phyloP scores from a whole-genome alignment of 1,140 invertebrate species.

The Spodoptera litura region DNA sequence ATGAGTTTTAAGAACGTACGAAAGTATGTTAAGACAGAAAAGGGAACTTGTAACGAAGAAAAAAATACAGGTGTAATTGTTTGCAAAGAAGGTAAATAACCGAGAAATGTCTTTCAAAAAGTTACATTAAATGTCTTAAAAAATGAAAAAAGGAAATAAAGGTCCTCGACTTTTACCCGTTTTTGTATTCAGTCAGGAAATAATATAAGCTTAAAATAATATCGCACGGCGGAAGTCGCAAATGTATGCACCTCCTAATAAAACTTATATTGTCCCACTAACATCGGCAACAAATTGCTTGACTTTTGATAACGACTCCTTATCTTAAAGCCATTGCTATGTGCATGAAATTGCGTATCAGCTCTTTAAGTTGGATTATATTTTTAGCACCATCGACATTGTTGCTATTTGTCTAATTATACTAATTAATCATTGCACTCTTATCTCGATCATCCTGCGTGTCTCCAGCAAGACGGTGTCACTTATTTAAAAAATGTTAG shows the following conservation, averaged over 20 bases:
- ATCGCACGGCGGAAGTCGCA: not conserved
- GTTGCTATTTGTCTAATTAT: conserved; percentile 7
- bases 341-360: conserved; percentile 41
- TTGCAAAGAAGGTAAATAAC: too few species aligned
- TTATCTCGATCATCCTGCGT: conserved; percentile 17
- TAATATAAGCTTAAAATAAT: not conserved
- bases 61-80: too few species aligned
- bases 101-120: too few species aligned
- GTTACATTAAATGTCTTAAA: too few species aligned
- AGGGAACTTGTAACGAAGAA: too few species aligned
- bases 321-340: conserved; percentile 60
- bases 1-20: not conserved
- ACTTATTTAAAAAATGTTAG: conserved; percentile 23
- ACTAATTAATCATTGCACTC: conserved; percentile 6
- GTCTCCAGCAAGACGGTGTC: not conserved
- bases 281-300: conserved; percentile 74
- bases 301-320: conserved; percentile 70
- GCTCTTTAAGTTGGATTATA: conserved; percentile 22
- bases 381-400: conserved; percentile 12
- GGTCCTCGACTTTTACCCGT: not conserved
- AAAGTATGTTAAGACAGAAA: not conserved
- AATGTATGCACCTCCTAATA: conserved; percentile 8
- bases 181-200: not conserved
- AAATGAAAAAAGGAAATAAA: too few species aligned
- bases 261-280: conserved; percentile 64